phyloP scores from a whole-genome alignment of 2,113 vertebrate genomes.

The Larimichthys polyactis region DNA sequence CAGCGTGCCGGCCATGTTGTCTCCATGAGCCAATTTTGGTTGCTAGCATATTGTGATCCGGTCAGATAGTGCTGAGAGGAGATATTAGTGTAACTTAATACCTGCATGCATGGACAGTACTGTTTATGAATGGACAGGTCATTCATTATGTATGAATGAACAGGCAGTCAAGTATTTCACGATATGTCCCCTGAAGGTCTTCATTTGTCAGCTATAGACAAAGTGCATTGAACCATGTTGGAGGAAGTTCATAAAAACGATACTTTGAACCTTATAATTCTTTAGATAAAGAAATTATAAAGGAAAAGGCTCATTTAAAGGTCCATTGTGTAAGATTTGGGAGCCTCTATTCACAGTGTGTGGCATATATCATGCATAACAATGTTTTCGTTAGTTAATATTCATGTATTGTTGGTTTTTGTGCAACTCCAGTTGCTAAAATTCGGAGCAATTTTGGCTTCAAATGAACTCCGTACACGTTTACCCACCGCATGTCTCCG shows the following conservation, averaged over 20 bases:
- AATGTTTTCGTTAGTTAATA: no score
- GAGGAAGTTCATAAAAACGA: not conserved
- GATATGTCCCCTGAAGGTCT: slow-evolving; percentile 48
- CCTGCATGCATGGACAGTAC: slow-evolving; percentile 51
- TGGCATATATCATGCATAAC: no score
- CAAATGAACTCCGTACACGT: not conserved
- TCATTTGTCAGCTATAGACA: slow-evolving; percentile 39
- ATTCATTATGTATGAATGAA: slow-evolving; percentile 54
- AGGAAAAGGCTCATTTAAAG: not conserved
- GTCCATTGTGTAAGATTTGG: no score
- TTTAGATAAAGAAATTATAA: not conserved
- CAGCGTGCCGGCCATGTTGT: slow-evolving; percentile 54
- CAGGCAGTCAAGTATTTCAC: slow-evolving; percentile 46
- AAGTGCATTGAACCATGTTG: not conserved
- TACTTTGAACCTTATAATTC: not conserved
- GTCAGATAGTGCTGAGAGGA: slow-evolving; percentile 72
- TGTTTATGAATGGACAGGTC: slow-evolving; percentile 35
- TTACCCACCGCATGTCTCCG: no score
- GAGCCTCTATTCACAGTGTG: no score
- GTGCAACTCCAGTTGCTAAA: no score
- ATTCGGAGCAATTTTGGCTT: not conserved
- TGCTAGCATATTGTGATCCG: slow-evolving; percentile 55
- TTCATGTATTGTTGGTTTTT: not conserved
- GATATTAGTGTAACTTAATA: slow-evolving; percentile 69
- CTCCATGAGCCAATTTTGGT: slow-evolving; percentile 61